Conservation (phyloP, 1,140 invertebrate species). For the Leptonema lineaticorne region DNA sequence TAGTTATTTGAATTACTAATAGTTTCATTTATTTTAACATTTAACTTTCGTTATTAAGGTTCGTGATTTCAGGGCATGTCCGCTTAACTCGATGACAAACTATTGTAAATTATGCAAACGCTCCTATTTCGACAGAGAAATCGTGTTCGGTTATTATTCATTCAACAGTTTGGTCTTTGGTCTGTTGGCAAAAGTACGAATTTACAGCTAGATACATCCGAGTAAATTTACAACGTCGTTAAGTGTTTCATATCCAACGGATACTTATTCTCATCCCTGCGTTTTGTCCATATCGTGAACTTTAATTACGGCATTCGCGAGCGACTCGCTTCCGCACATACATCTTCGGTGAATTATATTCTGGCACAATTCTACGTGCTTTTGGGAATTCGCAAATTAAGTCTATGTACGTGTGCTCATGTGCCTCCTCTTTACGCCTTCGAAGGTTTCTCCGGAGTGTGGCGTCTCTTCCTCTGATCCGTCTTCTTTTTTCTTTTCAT, state of each 20-base stretch:
- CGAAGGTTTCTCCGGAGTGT: background rate
- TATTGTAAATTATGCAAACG: background rate
- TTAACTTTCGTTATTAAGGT: too few species aligned
- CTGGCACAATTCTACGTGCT: constrained; percentile 9
- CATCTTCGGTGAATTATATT: constrained; percentile 2
- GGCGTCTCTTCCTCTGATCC: background rate
- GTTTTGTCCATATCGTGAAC: background rate
- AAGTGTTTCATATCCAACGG: background rate
- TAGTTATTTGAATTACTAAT: too few species aligned
- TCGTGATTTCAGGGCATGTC: too few species aligned
- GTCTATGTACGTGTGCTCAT: background rate
- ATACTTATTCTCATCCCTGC: background rate
- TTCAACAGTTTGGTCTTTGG: too few species aligned
- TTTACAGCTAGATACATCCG: background rate
- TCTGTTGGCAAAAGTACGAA: too few species aligned
- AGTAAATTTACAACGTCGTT: constrained; percentile 9
- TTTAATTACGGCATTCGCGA: constrained; percentile 8
- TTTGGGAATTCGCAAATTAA: constrained; percentile 23
- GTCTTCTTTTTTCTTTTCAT: too few species aligned
- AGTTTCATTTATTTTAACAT: too few species aligned
- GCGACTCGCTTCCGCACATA: constrained; percentile 16
- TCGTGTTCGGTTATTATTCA: background rate
- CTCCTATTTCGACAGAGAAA: background rate
- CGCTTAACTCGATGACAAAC: too few species aligned
- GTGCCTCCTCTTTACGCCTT: background rate